phyloP scores from a whole-genome alignment of 2,797 vertebrate species.

The Lagorchestes hirsutus region DNA sequence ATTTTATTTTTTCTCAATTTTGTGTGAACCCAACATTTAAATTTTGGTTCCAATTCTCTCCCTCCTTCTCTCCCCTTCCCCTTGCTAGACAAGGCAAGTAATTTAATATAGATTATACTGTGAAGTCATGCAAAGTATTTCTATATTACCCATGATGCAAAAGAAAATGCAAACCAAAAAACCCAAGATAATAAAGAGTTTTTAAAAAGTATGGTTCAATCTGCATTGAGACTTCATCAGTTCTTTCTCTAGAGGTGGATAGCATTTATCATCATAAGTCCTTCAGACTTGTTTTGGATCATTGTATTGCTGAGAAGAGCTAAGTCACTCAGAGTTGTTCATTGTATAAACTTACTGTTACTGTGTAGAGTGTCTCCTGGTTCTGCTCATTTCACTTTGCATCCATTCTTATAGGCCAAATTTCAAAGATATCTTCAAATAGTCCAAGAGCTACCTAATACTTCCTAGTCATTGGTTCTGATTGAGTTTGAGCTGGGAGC shows the following conservation, averaged over 20 bases:
- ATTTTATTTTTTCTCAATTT: background rate
- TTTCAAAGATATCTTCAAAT: constrained; percentile 30
- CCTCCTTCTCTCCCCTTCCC: background rate
- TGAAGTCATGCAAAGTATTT: background rate
- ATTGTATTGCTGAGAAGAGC: background rate
- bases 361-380: background rate
- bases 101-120: background rate
- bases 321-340: background rate
- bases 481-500: background rate
- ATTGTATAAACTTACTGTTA: background rate
- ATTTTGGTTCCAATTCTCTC: background rate
- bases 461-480: constrained; percentile 12
- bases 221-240: background rate
- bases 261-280: background rate
- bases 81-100: background rate
- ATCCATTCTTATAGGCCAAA: background rate
- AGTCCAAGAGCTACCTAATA: background rate
- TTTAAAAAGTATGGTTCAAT: background rate
- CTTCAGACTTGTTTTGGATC: background rate
- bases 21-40: background rate
- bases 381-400: background rate
- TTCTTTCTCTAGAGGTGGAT: background rate
- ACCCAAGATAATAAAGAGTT: background rate
- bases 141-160: background rate
- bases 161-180: background rate